Percentiles rank a stretch among this genome's conserved stretches.
Conservation (phyloP, 2,797 vertebrate genomes). For the Alosa sapidissima region DNA sequence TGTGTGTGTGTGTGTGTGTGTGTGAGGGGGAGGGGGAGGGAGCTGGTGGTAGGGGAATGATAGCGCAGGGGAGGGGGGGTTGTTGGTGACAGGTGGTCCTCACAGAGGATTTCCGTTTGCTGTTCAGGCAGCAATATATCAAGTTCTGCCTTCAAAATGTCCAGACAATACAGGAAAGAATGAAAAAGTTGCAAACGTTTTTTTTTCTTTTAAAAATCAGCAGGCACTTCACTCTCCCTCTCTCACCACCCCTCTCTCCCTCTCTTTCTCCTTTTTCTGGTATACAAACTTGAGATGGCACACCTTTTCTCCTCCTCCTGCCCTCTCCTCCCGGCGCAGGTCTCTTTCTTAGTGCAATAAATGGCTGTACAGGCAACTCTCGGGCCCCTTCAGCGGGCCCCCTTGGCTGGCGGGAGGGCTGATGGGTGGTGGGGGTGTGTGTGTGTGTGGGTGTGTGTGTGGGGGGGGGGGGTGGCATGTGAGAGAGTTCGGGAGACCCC, state of each 20-base stretch:
- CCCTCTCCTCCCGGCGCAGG: constrained; percentile 27
- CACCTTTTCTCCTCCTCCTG: constrained; percentile 26
- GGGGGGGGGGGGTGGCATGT: neutral
- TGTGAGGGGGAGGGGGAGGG: constrained; percentile 34
- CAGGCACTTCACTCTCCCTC: constrained; percentile 83
- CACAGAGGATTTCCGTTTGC: constrained; percentile 76
- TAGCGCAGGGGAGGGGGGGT: constrained; percentile 48
- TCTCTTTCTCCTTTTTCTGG: neutral
- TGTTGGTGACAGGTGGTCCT: constrained; percentile 72
- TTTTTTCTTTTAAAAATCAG: constrained; percentile 61
- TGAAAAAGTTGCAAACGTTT: constrained; percentile 51
- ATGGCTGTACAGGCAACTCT: constrained; percentile 3
- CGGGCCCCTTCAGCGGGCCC: too few relatives aligned
- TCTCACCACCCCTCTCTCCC: constrained; percentile 13
- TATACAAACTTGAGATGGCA: neutral
- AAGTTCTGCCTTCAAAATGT: constrained; percentile 45
- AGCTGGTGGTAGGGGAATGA: constrained; percentile 29
- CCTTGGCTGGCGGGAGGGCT: too few relatives aligned
- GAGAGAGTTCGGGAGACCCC: neutral
- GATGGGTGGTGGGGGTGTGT: too few relatives aligned
- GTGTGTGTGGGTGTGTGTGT: too few relatives aligned
- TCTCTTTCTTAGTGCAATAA: constrained; percentile 2
- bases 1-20: neutral
- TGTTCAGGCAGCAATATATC: constrained; percentile 66
- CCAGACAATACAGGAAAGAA: constrained; percentile 38